Evolutionary conservation across 2,797 vertebrate genomes (phyloP).

Genomic region (Bradypus variegatus): DNA sequence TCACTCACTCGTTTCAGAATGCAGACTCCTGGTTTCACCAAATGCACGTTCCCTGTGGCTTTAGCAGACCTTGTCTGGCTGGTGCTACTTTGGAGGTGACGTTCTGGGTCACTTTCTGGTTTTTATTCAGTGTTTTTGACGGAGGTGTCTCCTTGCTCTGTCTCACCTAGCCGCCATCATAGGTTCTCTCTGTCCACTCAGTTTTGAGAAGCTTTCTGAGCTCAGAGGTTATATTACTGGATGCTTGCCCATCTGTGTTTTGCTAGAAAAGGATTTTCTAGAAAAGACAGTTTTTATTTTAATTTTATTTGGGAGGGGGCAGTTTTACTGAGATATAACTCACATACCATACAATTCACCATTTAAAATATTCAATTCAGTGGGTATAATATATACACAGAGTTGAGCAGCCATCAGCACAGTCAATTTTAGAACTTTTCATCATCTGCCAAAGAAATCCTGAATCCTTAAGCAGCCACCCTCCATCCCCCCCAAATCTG

Average conservation of each 20-base stretch:
- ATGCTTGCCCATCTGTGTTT: background rate
- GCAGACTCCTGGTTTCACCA: too few relatives aligned
- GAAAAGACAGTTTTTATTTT: background rate
- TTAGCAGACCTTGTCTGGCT: too few relatives aligned
- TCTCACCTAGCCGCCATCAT: too few relatives aligned
- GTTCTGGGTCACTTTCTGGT: too few relatives aligned
- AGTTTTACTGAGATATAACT: background rate
- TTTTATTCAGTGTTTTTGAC: too few relatives aligned
- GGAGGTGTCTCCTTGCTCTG: too few relatives aligned
- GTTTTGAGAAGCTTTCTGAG: background rate
- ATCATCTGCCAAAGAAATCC: background rate
- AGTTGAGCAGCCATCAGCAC: background rate
- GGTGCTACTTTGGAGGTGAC: too few relatives aligned
- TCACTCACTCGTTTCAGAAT: too few relatives aligned
- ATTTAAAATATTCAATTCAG: background rate
- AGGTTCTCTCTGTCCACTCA: background rate
- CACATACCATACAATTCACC: background rate
- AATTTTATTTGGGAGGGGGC: background rate
- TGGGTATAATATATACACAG: background rate
- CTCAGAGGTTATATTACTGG: background rate
- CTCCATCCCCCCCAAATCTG: background rate
- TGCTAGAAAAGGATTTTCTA: background rate
- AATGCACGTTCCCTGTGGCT: too few relatives aligned
- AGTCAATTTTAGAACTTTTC: background rate
- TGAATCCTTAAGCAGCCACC: background rate